Evolutionary conservation across 64 coral and sea anemone genomes (phyloP), one percentile per base, ranked within the genome.

Genomic region (Dendrophyllia cribrosa): DNA sequence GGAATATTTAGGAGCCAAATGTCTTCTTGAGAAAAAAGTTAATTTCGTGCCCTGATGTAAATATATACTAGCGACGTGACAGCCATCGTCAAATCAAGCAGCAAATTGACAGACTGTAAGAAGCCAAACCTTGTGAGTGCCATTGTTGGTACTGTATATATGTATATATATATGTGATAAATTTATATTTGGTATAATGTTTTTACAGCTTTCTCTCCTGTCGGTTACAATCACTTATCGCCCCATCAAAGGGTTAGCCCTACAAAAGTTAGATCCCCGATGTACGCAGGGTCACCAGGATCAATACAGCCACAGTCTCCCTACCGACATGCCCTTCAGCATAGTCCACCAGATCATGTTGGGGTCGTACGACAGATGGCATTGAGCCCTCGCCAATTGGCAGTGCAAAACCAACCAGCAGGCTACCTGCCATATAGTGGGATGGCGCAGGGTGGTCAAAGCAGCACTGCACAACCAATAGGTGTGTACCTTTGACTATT

Each of bases 261-360:
- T 70, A 76, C 90, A 82, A 90, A 86, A 56, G 85, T 89, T 14
- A 89, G 88, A 16, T 93, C 95, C 24, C 81, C 95, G 22, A 77
- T 93, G 80, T 97, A 88, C 87, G 75, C 88, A 59, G 95, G 95
- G 0, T 97, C 95, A 77, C 88, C 95, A 56, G 86, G 70, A 47
- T 63, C 85, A 52, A 34, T 88, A 25, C 95, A 96, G 43, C 70
- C 86, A 56, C 87, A 97, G n/a, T 83, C 91, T 51, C 67, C 95
- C 13, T 97, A 97, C 67, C 66, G n/a, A 43, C 95, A 93, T 51
- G 63, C 95, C 72, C 17, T 90, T 73, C 95, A 96, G 22, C 91
- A 87, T 62, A 97, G 92, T 74, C 92, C 95, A 20, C 78, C 88
- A 50, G 82, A 88, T 70, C 74, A 79, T 68, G 81, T 90, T 75